A percentile compares a stretch with the other conserved stretches of the same genome.
Evolutionary conservation across 2,888 invertebrate species (phyloP).

Genomic region (Tyria jacobaeae): DNA sequence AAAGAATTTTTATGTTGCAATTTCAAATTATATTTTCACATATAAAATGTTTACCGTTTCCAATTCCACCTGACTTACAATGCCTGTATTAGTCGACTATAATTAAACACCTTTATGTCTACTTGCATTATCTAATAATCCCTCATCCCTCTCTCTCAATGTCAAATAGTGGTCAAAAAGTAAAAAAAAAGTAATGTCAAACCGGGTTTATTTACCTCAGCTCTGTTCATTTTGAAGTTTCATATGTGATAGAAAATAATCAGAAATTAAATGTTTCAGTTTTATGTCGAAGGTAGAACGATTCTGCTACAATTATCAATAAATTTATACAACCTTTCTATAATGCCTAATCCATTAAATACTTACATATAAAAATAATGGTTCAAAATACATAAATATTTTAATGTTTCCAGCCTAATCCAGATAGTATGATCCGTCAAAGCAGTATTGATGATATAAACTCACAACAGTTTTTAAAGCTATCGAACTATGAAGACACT

Average conservation of each 20-base stretch:
- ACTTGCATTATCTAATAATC: too few species aligned
- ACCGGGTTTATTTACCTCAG: constrained; percentile 11
- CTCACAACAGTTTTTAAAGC: constrained; percentile 92
- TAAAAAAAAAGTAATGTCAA: constrained; percentile 7
- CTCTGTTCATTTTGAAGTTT: not conserved
- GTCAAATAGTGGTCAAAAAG: constrained; percentile 49
- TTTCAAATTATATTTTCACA: too few species aligned
- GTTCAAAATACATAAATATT: too few species aligned
- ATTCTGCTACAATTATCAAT: not conserved
- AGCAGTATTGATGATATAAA: constrained; percentile 92
- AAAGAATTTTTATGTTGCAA: not conserved
- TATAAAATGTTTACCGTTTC: not conserved
- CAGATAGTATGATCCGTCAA: constrained; percentile 85
- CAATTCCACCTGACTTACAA: not conserved
- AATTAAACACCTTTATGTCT: not conserved
- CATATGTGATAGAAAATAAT: not conserved
- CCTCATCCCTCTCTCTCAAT: constrained; percentile 21
- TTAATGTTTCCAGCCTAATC: constrained; percentile 55
- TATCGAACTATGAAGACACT: constrained; percentile 95
- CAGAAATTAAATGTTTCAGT: not conserved
- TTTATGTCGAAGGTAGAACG: not conserved
- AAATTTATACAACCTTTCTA: not conserved
- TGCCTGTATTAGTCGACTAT: not conserved
- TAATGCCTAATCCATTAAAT: not conserved
- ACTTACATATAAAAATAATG: not conserved